Percentiles rank a stretch among this genome's conserved stretches.
These are phyloP conservation scores for Biston stratarius DNA, from an alignment of 2,888 invertebrate species.

Conservation along the genomic window DNA sequence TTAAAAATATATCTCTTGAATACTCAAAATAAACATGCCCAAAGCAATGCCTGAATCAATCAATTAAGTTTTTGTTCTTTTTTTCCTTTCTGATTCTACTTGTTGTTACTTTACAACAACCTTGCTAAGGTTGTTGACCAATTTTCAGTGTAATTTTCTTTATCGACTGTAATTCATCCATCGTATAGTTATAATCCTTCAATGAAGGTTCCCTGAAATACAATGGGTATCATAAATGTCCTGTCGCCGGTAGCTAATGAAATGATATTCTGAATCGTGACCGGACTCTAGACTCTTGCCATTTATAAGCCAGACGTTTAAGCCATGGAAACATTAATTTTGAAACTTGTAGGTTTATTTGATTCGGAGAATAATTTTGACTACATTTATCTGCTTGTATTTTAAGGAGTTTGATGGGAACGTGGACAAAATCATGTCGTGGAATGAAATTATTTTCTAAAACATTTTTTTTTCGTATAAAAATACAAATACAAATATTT, in stretches of 20 bases:
- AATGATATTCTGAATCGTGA: constrained; percentile 57
- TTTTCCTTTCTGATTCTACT: too few species aligned
- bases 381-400: not conserved
- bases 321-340: constrained; percentile 17
- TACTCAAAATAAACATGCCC: too few species aligned
- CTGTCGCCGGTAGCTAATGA: constrained; percentile 52
- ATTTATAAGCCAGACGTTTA: constrained; percentile 24
- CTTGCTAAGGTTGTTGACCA: too few species aligned
- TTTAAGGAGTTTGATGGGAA: too few species aligned
- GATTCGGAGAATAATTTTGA: not conserved
- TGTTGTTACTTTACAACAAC: too few species aligned
- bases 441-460: too few species aligned
- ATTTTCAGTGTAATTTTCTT: not conserved
- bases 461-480: too few species aligned
- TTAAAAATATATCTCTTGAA: too few species aligned
- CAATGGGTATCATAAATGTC: constrained; percentile 40
- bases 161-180: not conserved
- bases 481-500: too few species aligned
- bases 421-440: too few species aligned
- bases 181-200: constrained; percentile 16
- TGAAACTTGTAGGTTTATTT: constrained; percentile 9
- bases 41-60: too few species aligned
- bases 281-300: constrained; percentile 36
- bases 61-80: too few species aligned
- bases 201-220: constrained; percentile 26